Evolutionary conservation across 2,113 vertebrate species (phyloP).

Genomic region (Phasianus colchicus): DNA sequence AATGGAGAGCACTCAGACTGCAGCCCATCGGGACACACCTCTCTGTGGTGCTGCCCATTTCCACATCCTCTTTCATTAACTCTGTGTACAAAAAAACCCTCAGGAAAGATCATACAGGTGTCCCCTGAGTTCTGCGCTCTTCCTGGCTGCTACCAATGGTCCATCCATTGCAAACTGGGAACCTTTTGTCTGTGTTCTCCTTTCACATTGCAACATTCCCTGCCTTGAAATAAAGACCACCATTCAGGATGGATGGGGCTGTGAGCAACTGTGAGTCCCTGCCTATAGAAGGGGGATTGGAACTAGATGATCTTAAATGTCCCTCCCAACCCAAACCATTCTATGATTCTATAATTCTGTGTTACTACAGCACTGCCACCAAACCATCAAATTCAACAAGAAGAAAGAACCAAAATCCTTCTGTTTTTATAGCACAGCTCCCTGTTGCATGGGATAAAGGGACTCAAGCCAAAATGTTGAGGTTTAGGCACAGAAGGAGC

Average conservation of each 20-base stretch:
- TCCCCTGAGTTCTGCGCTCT: not conserved
- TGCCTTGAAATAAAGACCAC: not conserved
- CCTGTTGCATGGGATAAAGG: fast-evolving
- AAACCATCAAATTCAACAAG: not conserved
- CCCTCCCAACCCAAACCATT: no score
- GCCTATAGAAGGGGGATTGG: no score
- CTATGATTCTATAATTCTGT: no score
- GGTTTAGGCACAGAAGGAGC: not conserved
- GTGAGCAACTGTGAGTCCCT: no score
- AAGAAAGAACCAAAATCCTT: not conserved
- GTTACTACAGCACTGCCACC: not conserved
- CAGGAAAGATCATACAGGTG: not conserved
- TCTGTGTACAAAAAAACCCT: fast-evolving
- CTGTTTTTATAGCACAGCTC: not conserved
- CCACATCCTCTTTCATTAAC: not conserved
- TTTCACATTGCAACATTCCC: fast-evolving
- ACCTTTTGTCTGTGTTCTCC: not conserved
- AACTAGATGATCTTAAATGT: no score
- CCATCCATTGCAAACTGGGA: not conserved
- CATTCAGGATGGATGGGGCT: no score
- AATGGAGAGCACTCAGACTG: not conserved
- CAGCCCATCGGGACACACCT: not conserved
- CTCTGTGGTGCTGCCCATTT: not conserved
- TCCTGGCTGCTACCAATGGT: fast-evolving
- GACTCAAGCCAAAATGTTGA: fast-evolving